Conservation (phyloP, 1,140 invertebrate genomes). For the Pseudachorutes palmiensis region DNA sequence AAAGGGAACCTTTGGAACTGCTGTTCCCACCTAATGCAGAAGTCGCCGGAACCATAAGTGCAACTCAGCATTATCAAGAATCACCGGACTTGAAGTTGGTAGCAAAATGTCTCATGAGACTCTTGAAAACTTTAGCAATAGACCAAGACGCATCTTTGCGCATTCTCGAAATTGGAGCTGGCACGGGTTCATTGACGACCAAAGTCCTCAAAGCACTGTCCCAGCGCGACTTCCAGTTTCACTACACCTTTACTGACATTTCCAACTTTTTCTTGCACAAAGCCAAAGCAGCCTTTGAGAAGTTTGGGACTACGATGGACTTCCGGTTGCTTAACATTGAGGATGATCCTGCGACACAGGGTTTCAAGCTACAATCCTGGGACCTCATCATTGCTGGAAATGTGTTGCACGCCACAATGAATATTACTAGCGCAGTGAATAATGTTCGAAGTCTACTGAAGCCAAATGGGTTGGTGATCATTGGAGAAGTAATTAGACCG, state of each 20-base stretch:
- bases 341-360: not conserved
- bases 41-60: not conserved
- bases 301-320: not conserved
- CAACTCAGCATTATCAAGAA: not conserved
- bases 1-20: not conserved
- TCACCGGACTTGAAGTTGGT: not conserved
- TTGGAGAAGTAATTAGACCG: not conserved
- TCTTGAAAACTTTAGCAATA: not conserved
- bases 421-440: not conserved
- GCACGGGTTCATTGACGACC: not conserved
- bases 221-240: not conserved
- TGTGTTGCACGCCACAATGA: not conserved
- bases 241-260: not conserved
- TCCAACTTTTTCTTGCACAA: not conserved
- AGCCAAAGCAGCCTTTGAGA: not conserved
- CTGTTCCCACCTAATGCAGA: slow-evolving; percentile 1
- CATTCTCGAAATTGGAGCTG: slow-evolving; percentile 4
- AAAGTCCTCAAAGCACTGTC: not conserved
- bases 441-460: not conserved
- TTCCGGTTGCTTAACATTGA: slow-evolving; percentile 3
- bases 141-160: not conserved
- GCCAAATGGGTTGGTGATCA: not conserved
- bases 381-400: slow-evolving; percentile 2
- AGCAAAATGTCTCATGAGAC: not conserved
- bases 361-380: not conserved